phyloP scores from a whole-genome alignment of 2,797 vertebrate species.

The Peromyscus melanophrys region DNA sequence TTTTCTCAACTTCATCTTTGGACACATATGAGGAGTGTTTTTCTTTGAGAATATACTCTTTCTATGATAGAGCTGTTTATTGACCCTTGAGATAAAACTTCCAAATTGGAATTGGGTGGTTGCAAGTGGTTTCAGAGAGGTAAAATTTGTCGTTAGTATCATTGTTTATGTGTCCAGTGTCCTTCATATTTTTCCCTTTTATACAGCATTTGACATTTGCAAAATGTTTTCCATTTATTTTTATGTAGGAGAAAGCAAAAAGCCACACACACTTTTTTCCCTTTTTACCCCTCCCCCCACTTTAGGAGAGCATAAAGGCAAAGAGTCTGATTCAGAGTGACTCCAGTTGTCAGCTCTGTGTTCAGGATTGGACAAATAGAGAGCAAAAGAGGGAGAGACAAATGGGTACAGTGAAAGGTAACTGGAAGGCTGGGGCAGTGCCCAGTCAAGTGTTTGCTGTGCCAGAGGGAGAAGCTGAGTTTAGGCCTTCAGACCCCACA shows the following conservation, averaged over 20 bases:
- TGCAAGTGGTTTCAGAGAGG: slow-evolving; percentile 58
- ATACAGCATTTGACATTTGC: slow-evolving; percentile 85
- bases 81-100: slow-evolving; percentile 78
- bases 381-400: neutral
- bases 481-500: neutral
- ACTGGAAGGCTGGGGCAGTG: no score
- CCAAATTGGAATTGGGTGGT: slow-evolving; percentile 43
- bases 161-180: slow-evolving; percentile 78
- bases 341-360: slow-evolving; percentile 11
- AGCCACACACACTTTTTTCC: neutral
- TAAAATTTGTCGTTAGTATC: slow-evolving; percentile 77
- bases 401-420: no score
- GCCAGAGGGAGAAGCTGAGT: neutral
- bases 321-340: neutral
- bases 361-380: slow-evolving; percentile 32
- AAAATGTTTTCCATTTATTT: slow-evolving; percentile 86
- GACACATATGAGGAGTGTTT: slow-evolving; percentile 5
- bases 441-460: neutral
- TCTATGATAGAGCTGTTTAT: slow-evolving; percentile 63
- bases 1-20: slow-evolving; percentile 28
- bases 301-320: slow-evolving; percentile 61
- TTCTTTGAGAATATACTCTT: neutral
- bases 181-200: slow-evolving; percentile 83
- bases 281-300: neutral
- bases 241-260: slow-evolving; percentile 80